phyloP scores from a whole-genome alignment of 1,140 invertebrate genomes.

The Dendrolimus punctatus region DNA sequence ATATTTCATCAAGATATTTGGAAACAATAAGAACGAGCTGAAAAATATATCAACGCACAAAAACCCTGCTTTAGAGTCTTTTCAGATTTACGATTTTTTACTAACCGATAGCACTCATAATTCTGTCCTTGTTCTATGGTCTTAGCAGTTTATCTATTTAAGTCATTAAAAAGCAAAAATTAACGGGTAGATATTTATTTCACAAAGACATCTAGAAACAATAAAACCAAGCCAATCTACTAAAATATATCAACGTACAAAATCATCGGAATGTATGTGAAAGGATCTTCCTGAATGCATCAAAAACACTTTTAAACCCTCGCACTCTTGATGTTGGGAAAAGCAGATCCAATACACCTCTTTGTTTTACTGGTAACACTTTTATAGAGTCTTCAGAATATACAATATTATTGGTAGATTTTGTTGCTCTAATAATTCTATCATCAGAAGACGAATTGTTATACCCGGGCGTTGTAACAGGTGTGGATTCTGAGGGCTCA shows the following conservation, averaged over 20 bases:
- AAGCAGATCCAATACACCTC: slow-evolving; percentile 38
- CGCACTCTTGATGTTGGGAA: slow-evolving; percentile 35
- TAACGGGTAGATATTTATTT: too few species aligned
- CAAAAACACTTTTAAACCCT: slow-evolving; percentile 35
- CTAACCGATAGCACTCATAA: too few species aligned
- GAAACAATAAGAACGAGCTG: too few species aligned
- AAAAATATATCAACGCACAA: too few species aligned
- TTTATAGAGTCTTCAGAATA: slow-evolving; percentile 16
- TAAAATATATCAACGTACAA: neutral
- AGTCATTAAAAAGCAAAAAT: too few species aligned
- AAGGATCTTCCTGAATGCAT: slow-evolving; percentile 29
- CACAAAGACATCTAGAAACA: too few species aligned
- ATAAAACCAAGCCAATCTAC: neutral
- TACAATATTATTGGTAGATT: slow-evolving; percentile 10
- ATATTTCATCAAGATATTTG: too few species aligned
- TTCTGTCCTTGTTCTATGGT: neutral
- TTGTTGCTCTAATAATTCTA: neutral
- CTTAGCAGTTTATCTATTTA: too few species aligned
- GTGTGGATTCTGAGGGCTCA: slow-evolving; percentile 17
- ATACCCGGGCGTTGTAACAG: slow-evolving; percentile 20
- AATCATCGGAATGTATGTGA: slow-evolving; percentile 32
- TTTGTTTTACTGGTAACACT: slow-evolving; percentile 21
- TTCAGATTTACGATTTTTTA: too few species aligned
- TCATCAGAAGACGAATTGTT: slow-evolving; percentile 11
- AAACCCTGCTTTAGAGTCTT: too few species aligned